phyloP scores from a whole-genome alignment of 2,797 vertebrate genomes.

The Streptopelia turtur region DNA sequence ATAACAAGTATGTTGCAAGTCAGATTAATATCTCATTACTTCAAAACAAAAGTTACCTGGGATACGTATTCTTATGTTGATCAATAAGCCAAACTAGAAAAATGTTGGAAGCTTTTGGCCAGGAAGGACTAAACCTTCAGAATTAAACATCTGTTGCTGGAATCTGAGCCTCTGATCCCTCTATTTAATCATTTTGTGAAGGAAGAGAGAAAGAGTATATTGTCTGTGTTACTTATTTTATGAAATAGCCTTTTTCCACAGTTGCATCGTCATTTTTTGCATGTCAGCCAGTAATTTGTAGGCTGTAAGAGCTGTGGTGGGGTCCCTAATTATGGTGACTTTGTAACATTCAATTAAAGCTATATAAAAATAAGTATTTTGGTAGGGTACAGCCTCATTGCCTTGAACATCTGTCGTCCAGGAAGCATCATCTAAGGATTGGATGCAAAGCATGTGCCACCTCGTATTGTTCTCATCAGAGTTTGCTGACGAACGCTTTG shows the following conservation, averaged over 20 bases:
- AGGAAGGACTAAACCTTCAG: slow-evolving; percentile 2
- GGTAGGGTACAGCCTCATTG: neutral
- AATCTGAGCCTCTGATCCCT: neutral
- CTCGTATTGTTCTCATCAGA: neutral
- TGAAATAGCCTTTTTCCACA: neutral
- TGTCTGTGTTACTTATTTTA: neutral
- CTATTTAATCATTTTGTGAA: neutral
- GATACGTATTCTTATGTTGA: neutral
- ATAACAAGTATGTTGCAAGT: slow-evolving; percentile 17
- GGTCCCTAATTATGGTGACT: neutral
- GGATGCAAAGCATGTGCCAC: neutral
- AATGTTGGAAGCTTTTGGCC: neutral
- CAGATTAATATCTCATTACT: neutral
- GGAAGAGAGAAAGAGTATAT: neutral
- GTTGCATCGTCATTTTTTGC: neutral
- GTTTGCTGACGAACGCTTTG: neutral
- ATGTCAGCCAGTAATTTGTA: neutral
- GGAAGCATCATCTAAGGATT: neutral
- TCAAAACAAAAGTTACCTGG: slow-evolving; percentile 19
- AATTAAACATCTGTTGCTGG: slow-evolving; percentile 18
- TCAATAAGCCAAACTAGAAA: neutral
- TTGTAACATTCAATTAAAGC: neutral
- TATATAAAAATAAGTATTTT: neutral
- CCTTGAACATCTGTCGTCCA: neutral
- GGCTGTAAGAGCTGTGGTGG: neutral